Evolutionary conservation across 1,140 invertebrate species (phyloP), one percentile per base, ranked within the genome.

Genomic region (Drosophila burlai): DNA sequence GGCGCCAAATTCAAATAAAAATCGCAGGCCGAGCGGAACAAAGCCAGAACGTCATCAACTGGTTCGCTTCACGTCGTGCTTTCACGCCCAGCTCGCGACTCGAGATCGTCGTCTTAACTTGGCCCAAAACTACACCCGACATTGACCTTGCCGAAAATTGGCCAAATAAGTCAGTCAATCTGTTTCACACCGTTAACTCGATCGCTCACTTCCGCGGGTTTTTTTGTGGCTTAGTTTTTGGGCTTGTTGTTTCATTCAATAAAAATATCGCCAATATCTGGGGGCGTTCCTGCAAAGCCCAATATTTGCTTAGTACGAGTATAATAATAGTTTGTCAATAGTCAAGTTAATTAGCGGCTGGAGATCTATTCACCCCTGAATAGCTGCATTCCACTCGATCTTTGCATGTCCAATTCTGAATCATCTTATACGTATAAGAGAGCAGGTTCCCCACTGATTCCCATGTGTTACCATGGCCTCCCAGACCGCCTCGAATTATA

Each of bases 141-240:
- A 86, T 86, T 86, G 83, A 86, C 83, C 83, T 86, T 86, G 78
- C 64, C 74, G 55, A 71, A 59, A 46, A 57, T 72, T 87, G 47
- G 69, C 77, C 86, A 81, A 85, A 89, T 75, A 58, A 81, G 72
- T 24, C 59, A 63, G 24, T 57, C 62, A 81, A 86, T 64, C 81
- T 21, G 78, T 85, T 76, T 85, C 85, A 74, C 78, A 90, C 85
- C 75, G 85, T 76, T 76, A 85, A 76, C 66, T 60, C 52, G 50
- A 45, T 69, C 21, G 65, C 65, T 78, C 18, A 86, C 83, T 86
- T 86, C 83, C 83, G 83, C 79, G 62, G 75, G 68, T 63, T 81
- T 87, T 43, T 43, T 16, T 40, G 9, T 43, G 10, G 43, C 31
- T 54, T 31, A n/a, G 50, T 63, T 61, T 40, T 26, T 36, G 58